These are phyloP conservation scores for Buathra laborator DNA, from an alignment of 2,888 invertebrate species.

Conservation along the genomic window DNA sequence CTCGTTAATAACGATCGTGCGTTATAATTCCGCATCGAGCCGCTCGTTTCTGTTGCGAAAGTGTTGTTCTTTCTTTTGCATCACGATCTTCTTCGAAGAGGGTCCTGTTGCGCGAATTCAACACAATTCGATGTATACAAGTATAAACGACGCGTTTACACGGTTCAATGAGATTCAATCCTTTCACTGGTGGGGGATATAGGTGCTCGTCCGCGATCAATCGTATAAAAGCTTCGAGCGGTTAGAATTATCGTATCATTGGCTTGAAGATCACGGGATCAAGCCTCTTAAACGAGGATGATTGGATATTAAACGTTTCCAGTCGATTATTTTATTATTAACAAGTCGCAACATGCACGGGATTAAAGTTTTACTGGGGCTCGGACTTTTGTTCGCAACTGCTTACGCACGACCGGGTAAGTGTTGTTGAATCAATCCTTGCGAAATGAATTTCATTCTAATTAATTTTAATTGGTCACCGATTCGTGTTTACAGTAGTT, in stretches of 20 bases:
- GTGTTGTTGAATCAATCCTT: neutral
- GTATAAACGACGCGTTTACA: constrained; percentile 31
- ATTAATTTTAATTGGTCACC: neutral
- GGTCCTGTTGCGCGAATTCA: constrained; percentile 36
- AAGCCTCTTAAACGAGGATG: constrained; percentile 22
- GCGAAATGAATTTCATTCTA: neutral
- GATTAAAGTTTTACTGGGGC: constrained; percentile 39
- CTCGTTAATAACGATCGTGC: neutral
- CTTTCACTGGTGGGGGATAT: constrained; percentile 56
- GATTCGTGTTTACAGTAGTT: neutral
- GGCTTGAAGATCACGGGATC: constrained; percentile 34
- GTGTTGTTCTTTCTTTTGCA: constrained; percentile 25
- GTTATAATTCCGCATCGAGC: constrained; percentile 24
- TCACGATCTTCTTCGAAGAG: constrained; percentile 47
- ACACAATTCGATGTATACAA: constrained; percentile 1
- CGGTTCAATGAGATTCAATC: constrained; percentile 52
- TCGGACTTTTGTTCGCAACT: constrained; percentile 34
- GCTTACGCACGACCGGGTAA: constrained; percentile 56
- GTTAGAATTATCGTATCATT: constrained; percentile 53
- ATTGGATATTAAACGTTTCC: constrained; percentile 12
- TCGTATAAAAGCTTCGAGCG: constrained; percentile 59
- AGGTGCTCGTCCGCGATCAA: constrained; percentile 13
- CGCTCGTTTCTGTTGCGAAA: constrained; percentile 31
- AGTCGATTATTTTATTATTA: constrained; percentile 19
- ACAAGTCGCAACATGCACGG: constrained; percentile 30